Evolutionary conservation across 2,113 vertebrate genomes (phyloP), one percentile per base, ranked within the genome.

Genomic region (Sylvietta virens): DNA sequence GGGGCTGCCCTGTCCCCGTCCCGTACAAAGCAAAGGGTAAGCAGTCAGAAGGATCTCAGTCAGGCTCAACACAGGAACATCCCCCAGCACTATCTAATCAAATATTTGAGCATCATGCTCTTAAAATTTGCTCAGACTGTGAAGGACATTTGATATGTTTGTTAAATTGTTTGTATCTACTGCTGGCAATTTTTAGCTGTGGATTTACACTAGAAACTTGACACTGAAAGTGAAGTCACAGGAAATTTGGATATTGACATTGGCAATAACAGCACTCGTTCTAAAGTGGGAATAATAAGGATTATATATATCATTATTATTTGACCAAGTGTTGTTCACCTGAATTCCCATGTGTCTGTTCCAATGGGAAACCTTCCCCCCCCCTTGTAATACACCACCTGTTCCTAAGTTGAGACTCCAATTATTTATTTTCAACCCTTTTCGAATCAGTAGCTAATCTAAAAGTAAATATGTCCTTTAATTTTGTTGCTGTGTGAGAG

Each of bases 391-490:
- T 31, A 64, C 6, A 44, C 60, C 45, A 47, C 20, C 40, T 64
- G 21, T 66, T 77, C 60, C 35, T 35, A 73, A 64, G 31, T 3
- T 66, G 51, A 90, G 37, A 4, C 9, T 62, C 66, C 71, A 91
- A 8, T 79, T 82, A 85, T 82, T 91, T 95, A 48, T 91, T 93
- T 92, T 81, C 51, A 81, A 20, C 28, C 26, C 15, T 82, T 95
- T 90, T 70, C 83, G 58, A 86, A 88, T 67, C 5, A 3, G 44
- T 40, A 74, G 51, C 14, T 94, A 86, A 95, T 86, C 88, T 90
- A 92, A 92, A 93, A 92, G 40, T 35, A 94, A 96, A 94, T 73
- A 80, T 11, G 57, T 70, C 40, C n/a, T 90, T 91, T 85, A 78
- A 79, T 85, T 71, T 81, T 65, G 21, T 73, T 77, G 77, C 71